phyloP scores from a whole-genome alignment of 2,888 invertebrate genomes.

The Cantharis rufa region DNA sequence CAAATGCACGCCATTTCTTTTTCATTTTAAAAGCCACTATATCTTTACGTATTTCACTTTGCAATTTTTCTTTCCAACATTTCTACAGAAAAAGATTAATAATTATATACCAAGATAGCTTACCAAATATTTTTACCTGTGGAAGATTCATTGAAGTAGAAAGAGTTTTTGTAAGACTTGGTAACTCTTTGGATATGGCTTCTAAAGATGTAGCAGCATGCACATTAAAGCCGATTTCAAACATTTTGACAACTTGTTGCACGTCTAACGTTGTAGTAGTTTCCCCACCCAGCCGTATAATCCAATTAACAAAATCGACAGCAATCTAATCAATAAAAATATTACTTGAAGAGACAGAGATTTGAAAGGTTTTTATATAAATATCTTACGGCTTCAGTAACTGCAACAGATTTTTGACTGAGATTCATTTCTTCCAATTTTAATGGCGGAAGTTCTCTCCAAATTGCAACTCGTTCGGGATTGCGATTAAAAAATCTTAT shows the following conservation, averaged over 20 bases:
- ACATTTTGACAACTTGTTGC: conserved; percentile 47
- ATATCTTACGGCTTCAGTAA: conserved; percentile 44
- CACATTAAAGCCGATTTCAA: conserved; percentile 63
- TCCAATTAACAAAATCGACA: conserved; percentile 51
- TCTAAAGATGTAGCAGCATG: conserved; percentile 61
- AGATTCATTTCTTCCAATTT: conserved; percentile 49
- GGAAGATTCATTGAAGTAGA: conserved; percentile 59
- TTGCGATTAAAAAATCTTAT: conserved; percentile 48
- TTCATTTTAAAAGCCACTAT: conserved; percentile 21
- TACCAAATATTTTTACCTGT: conserved; percentile 51
- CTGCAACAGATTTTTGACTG: conserved; percentile 47
- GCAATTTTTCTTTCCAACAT: conserved; percentile 23
- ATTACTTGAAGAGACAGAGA: too few species aligned
- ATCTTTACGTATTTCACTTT: conserved; percentile 27
- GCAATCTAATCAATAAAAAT: conserved; percentile 44
- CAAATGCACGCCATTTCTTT: conserved; percentile 59
- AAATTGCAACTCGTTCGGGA: conserved; percentile 48
- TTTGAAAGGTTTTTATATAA: not conserved
- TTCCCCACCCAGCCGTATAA: conserved; percentile 44
- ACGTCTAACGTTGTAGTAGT: conserved; percentile 45
- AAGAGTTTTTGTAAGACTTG: conserved; percentile 62
- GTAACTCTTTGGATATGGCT: conserved; percentile 63
- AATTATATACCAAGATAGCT: not conserved
- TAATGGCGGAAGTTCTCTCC: conserved; percentile 49
- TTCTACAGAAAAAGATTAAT: conserved; percentile 17